Conservation (phyloP, 2,888 invertebrate genomes). For the Chymomyza amoena region DNA sequence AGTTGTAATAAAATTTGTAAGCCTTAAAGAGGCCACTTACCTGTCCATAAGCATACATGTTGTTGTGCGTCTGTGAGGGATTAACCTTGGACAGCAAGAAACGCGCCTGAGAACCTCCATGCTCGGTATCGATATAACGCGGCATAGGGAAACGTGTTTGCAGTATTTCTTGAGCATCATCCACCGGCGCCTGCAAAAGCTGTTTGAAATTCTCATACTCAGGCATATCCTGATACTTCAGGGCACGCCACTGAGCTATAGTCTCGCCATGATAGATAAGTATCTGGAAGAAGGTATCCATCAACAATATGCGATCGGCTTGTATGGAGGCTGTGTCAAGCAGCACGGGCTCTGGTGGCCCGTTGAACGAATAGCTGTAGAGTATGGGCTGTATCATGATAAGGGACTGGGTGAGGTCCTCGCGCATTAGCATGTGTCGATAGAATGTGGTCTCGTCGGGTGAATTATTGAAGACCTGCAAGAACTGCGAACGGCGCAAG, state of each 20-base stretch:
- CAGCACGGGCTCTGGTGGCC: conserved; percentile 97
- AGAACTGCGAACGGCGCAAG: conserved; percentile 96
- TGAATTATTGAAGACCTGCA: conserved; percentile 99
- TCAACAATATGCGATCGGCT: conserved; percentile 96
- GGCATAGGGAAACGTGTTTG: conserved; percentile 98
- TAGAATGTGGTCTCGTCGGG: conserved; percentile 99
- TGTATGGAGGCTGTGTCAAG: conserved; percentile 98
- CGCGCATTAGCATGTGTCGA: conserved; percentile 97
- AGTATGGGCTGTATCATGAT: conserved; percentile 99
- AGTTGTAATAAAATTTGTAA: conserved; percentile 7
- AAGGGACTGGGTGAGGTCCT: conserved; percentile 97
- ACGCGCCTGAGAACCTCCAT: conserved; percentile 99
- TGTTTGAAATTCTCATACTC: conserved; percentile 99
- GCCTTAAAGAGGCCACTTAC: conserved; percentile 60
- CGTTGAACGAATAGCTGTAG: conserved; percentile 98
- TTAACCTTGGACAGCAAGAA: conserved; percentile 99
- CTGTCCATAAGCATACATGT: conserved; percentile 97
- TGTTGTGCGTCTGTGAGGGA: conserved; percentile 99
- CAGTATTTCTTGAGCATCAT: conserved; percentile 98
- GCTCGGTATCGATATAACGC: conserved; percentile 98
- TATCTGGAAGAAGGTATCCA: conserved; percentile 99
- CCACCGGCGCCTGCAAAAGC: conserved; percentile 93
- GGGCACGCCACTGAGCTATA: conserved; percentile 97
- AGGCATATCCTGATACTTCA: conserved; percentile 97
- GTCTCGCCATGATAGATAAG: conserved; percentile 99